Evolutionary conservation across 2,797 vertebrate genomes (phyloP).

Genomic region (Bradypus variegatus): DNA sequence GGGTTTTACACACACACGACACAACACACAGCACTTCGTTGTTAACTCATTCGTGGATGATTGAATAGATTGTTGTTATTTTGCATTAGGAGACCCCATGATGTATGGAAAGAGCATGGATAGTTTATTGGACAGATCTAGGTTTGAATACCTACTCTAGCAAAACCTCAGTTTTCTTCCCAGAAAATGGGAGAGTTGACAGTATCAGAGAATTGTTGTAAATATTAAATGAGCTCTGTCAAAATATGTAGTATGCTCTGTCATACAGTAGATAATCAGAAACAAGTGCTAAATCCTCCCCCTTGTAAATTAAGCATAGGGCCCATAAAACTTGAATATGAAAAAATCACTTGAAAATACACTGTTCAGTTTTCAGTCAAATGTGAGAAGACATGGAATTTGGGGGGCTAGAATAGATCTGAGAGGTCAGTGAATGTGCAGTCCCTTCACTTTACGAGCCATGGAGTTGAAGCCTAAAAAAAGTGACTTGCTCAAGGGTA

Average conservation of each 20-base stretch:
- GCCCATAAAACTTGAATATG: neutral
- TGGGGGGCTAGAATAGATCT: neutral
- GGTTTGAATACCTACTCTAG: neutral
- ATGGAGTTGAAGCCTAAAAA: neutral
- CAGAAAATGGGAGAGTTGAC: neutral
- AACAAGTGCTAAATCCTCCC: neutral
- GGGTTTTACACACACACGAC: neutral
- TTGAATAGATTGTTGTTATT: fast-evolving
- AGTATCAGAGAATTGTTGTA: neutral
- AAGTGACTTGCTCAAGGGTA: neutral
- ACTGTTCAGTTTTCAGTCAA: neutral
- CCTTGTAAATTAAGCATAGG: neutral
- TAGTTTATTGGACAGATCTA: neutral
- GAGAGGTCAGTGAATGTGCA: neutral
- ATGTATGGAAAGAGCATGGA: neutral
- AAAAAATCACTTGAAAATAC: neutral
- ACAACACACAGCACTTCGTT: neutral
- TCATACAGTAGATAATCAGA: neutral
- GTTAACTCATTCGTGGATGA: neutral
- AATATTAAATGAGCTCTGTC: neutral
- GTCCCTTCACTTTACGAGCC: neutral
- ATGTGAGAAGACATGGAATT: neutral
- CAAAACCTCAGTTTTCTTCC: neutral
- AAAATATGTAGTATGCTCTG: neutral
- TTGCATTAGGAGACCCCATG: neutral